These are phyloP conservation scores for Chymomyza costata DNA, from an alignment of 1,140 invertebrate genomes.

Conservation along the genomic window DNA sequence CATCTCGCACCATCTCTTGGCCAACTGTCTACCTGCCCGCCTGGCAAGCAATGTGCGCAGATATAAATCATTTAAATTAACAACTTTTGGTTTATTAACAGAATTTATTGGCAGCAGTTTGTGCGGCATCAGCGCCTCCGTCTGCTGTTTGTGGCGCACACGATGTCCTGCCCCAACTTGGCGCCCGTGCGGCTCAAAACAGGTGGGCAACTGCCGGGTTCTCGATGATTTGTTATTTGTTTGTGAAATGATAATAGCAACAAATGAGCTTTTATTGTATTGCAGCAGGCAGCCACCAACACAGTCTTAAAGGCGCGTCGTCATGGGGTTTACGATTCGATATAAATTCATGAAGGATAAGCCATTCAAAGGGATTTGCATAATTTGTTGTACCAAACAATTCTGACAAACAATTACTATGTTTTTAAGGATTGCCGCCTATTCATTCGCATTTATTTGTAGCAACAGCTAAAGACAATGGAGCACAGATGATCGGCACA, in stretches of 20 bases:
- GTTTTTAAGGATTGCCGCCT: constrained; percentile 1
- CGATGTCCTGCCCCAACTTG: not conserved
- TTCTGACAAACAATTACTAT: constrained; percentile 41
- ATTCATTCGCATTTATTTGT: constrained; percentile 7
- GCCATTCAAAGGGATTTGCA: constrained; percentile 64
- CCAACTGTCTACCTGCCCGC: constrained; percentile 7
- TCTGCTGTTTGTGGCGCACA: constrained; percentile 43
- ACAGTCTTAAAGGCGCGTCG: constrained; percentile 52
- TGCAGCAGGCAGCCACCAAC: constrained; percentile 34
- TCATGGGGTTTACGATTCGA: constrained; percentile 57
- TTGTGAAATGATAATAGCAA: constrained; percentile 72
- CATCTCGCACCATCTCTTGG: constrained; percentile 10
- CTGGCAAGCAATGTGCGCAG: too few species aligned
- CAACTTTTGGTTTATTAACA: constrained; percentile 75
- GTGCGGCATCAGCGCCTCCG: constrained; percentile 55
- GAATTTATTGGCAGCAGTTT: constrained; percentile 73
- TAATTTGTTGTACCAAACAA: constrained; percentile 57
- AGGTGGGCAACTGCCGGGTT: constrained; percentile 26
- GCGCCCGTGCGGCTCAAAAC: not conserved
- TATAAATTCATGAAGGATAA: constrained; percentile 73
- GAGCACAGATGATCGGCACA: too few species aligned
- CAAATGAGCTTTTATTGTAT: constrained; percentile 73
- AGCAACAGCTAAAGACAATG: too few species aligned
- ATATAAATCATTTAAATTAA: constrained; percentile 75
- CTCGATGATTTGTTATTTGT: constrained; percentile 70